A percentile compares a stretch with the other conserved stretches of the same genome.
These are phyloP conservation scores for Noctua comes DNA, from an alignment of 2,888 invertebrate species.

Conservation along the genomic window DNA sequence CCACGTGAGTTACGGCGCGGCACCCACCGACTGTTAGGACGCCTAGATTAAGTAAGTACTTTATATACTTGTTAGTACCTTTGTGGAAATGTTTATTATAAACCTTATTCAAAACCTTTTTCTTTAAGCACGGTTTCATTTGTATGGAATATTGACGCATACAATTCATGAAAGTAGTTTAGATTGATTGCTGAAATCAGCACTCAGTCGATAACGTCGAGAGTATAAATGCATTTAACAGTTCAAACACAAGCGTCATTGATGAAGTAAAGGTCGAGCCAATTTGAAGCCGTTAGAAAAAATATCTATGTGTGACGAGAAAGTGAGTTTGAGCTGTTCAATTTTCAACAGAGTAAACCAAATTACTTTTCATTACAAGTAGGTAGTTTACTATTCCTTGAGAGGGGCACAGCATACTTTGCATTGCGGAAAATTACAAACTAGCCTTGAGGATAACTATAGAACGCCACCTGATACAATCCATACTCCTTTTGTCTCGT, in stretches of 20 bases:
- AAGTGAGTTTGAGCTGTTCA: background rate
- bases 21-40: conserved; percentile 25
- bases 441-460: background rate
- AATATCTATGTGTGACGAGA: background rate
- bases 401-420: background rate
- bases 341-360: background rate
- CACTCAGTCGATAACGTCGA: background rate
- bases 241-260: background rate
- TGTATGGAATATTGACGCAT: background rate
- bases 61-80: conserved; percentile 21
- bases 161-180: background rate
- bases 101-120: background rate
- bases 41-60: conserved; percentile 47
- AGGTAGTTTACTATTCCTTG: background rate
- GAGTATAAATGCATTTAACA: background rate
- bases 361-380: background rate
- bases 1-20: conserved; percentile 45
- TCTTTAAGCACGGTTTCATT: background rate
- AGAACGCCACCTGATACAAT: background rate
- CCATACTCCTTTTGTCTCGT: background rate
- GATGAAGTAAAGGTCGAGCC: background rate
- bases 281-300: background rate
- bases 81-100: conserved; percentile 25
- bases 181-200: background rate
- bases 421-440: background rate